Evolutionary conservation across 2,888 invertebrate genomes (phyloP), one percentile per base, ranked within the genome.

Genomic region (Emesis russula): DNA sequence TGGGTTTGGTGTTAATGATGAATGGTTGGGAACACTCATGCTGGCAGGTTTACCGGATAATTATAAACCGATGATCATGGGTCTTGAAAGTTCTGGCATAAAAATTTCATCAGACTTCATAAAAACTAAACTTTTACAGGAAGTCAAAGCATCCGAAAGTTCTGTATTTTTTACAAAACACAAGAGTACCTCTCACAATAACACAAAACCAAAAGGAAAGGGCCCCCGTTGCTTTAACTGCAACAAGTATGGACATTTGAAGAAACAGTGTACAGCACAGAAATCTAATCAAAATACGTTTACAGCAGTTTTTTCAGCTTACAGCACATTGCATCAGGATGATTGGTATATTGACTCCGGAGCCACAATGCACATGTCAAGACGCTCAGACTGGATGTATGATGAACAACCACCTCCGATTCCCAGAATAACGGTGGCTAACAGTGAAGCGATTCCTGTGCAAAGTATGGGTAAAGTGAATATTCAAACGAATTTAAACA

Each of bases 271-370:
- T 7, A 18, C 7, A 25, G 11, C 1, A 13, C 11, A 44, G 11
- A 44, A 44, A 3, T 3, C 2, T 44, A 44, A 44, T 44, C 44
- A 44, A 44, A 38, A n/a, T 76, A 53, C 4, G 36, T 88, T 83
- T 86, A 53, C 81, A 80, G 91, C 92, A 33, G 53, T 84, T 79
- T 91, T 93, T 86, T 76, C 90, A 83, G 92, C 88, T 58, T 36
- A 66, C 77, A 75, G 66, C 7, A 6, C 3, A 31, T 0, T 70
- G 5, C 41, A 81, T 70, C 13, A 44, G 11, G 74, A 87, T 58
- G 44, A 63, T 1, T 92, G 88, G 88, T 92, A 87, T 66, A 79
- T 95, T 0, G 93, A 94, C 73, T 94, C 94, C 0, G 94, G 92
- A 0, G 93, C 94, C 0, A 78, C 93, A 7, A 86, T 86, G 88